These are phyloP conservation scores for Globia sparganii DNA, from an alignment of 2,888 invertebrate genomes.

Conservation along the genomic window DNA sequence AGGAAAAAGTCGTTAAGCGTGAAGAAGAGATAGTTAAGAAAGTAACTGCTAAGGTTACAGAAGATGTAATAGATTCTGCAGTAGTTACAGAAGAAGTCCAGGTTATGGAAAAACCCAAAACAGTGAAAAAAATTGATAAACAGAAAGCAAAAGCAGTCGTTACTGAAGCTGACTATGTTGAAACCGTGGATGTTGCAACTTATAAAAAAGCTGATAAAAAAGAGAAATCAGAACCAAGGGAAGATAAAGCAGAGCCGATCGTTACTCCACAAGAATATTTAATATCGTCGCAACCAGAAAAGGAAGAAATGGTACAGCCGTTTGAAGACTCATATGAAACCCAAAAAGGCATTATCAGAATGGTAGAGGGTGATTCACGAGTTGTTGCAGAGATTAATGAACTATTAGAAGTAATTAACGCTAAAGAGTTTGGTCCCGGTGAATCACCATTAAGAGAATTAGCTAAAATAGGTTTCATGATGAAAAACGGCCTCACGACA, in stretches of 20 bases:
- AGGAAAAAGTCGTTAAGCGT: constrained; percentile 85
- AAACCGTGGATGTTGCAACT: constrained; percentile 91
- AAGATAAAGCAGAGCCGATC: constrained; percentile 86
- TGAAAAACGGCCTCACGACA: constrained; percentile 94
- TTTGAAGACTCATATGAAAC: constrained; percentile 90
- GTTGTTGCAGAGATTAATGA: constrained; percentile 94
- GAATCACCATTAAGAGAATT: constrained; percentile 94
- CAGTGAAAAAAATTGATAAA: constrained; percentile 83
- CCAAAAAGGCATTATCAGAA: constrained; percentile 89
- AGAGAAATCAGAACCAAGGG: constrained; percentile 78
- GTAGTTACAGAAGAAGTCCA: constrained; percentile 84
- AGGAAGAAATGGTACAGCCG: constrained; percentile 89
- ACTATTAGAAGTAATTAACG: constrained; percentile 93
- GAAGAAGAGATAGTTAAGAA: constrained; percentile 71
- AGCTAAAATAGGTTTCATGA: constrained; percentile 94
- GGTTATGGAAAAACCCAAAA: constrained; percentile 90
- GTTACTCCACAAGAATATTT: constrained; percentile 91
- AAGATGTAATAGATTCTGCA: constrained; percentile 88
- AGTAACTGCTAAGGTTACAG: constrained; percentile 79
- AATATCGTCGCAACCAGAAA: constrained; percentile 90
- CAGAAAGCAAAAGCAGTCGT: constrained; percentile 89
- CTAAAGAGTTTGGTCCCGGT: constrained; percentile 95
- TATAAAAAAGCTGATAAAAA: constrained; percentile 92
- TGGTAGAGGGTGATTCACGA: constrained; percentile 89
- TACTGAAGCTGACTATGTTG: constrained; percentile 90